Evolutionary conservation across 2,797 vertebrate species (phyloP).

Genomic region (Epinephelus awoara): DNA sequence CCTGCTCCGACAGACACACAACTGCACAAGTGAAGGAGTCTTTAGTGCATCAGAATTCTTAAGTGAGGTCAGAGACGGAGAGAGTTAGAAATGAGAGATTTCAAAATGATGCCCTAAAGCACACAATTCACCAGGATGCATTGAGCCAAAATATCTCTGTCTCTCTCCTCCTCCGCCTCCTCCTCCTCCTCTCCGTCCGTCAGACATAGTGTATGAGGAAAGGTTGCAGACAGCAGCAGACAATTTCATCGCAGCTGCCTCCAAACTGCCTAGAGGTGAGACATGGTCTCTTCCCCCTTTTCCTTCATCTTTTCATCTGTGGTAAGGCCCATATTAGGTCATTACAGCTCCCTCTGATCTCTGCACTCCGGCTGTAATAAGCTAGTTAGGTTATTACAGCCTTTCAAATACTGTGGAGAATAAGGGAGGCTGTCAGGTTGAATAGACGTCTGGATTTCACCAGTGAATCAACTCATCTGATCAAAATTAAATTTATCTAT

Average conservation of each 20-base stretch:
- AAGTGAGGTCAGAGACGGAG: slow-evolving; percentile 45
- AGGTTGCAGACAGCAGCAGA: slow-evolving; percentile 82
- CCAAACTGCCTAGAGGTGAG: slow-evolving; percentile 87
- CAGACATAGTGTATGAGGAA: slow-evolving; percentile 80
- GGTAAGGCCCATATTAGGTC: slow-evolving; percentile 60
- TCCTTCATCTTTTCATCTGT: slow-evolving; percentile 73
- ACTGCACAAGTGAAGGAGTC: slow-evolving; percentile 33
- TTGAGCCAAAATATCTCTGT: slow-evolving; percentile 67
- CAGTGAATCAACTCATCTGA: slow-evolving; percentile 20
- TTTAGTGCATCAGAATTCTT: slow-evolving; percentile 37
- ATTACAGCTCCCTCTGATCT: slow-evolving; percentile 74
- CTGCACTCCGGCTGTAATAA: slow-evolving; percentile 61
- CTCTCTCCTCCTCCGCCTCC: slow-evolving; percentile 29
- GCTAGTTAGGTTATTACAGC: slow-evolving; percentile 53
- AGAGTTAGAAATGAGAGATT: slow-evolving; percentile 50
- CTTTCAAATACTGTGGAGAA: slow-evolving; percentile 45
- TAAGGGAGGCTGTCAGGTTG: slow-evolving; percentile 40
- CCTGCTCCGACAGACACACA: slow-evolving; percentile 27
- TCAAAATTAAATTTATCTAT: slow-evolving; percentile 18
- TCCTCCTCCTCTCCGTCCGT: slow-evolving; percentile 50
- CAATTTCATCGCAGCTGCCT: slow-evolving; percentile 82
- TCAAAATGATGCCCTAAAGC: slow-evolving; percentile 68
- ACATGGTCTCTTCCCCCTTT: slow-evolving; percentile 53
- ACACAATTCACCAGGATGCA: slow-evolving; percentile 57
- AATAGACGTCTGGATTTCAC: slow-evolving; percentile 26